Evolutionary conservation across 2,113 vertebrate genomes (phyloP).

Genomic region (Bos javanicus): DNA sequence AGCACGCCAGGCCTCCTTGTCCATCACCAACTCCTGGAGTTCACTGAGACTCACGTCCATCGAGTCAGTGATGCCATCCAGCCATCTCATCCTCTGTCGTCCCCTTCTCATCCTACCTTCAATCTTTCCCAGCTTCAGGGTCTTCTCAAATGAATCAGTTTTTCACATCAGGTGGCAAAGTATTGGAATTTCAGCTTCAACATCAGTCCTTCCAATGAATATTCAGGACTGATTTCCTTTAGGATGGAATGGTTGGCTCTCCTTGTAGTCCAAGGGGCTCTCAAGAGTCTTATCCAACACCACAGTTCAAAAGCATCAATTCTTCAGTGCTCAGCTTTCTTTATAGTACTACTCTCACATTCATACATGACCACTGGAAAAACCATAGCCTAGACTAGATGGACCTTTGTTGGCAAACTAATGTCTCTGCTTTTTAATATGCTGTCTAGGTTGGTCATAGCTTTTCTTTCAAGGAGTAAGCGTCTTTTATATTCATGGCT

Average conservation of each 20-base stretch:
- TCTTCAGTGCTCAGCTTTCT: fast-evolving
- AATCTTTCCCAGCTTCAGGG: background rate
- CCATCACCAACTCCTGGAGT: background rate
- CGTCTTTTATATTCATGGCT: background rate
- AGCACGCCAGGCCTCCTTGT: background rate
- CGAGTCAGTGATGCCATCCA: background rate
- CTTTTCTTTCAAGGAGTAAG: background rate
- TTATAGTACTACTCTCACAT: background rate
- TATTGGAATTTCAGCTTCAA: background rate
- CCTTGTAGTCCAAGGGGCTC: background rate
- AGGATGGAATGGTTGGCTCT: background rate
- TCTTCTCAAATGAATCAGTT: background rate
- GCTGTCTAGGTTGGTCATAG: background rate
- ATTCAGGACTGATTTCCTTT: background rate
- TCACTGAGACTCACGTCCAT: background rate
- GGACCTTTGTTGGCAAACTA: background rate
- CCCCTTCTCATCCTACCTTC: background rate
- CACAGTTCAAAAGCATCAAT: background rate
- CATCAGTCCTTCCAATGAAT: background rate
- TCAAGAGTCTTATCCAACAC: background rate
- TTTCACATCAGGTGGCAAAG: background rate
- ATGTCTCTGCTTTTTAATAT: background rate
- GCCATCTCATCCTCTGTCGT: background rate
- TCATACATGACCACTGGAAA: background rate
- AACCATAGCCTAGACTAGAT: background rate